These are phyloP conservation scores for Drosophila arizonae DNA, from an alignment of 1,140 invertebrate genomes.

Conservation along the genomic window DNA sequence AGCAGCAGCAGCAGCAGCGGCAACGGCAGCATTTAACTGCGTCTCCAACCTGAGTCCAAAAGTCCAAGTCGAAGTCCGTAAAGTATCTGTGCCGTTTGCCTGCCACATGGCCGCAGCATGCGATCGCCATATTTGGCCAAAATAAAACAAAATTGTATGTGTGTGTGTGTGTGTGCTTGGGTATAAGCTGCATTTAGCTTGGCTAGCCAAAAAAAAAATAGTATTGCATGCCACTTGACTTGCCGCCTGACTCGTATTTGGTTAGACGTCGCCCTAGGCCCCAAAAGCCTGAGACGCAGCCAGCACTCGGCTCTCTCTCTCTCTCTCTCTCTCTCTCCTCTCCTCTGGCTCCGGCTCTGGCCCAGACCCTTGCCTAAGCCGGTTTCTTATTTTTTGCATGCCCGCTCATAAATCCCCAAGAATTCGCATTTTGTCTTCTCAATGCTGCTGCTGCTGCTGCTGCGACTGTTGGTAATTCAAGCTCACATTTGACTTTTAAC, in stretches of 20 bases:
- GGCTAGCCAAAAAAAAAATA: constrained; percentile 56
- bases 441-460: constrained; percentile 18
- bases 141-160: constrained; percentile 40
- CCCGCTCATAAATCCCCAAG: constrained; percentile 74
- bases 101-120: constrained; percentile 71
- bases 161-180: neutral
- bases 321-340: constrained; percentile 6
- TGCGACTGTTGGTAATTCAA: constrained; percentile 67
- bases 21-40: constrained; percentile 56
- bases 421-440: constrained; percentile 68
- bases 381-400: constrained; percentile 65
- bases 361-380: constrained; percentile 41
- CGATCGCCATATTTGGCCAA: constrained; percentile 78
- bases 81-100: constrained; percentile 61
- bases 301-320: neutral
- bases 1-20: constrained; percentile 30
- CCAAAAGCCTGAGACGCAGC: constrained; percentile 25
- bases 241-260: constrained; percentile 77
- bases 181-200: constrained; percentile 63
- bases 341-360: constrained; percentile 1
- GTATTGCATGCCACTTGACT: constrained; percentile 78
- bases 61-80: constrained; percentile 43
- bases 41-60: constrained; percentile 23
- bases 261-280: constrained; percentile 78
- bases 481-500: constrained; percentile 80